These are phyloP conservation scores for Unio delphinus DNA, from an alignment of 2,888 invertebrate species.

Conservation along the genomic window DNA sequence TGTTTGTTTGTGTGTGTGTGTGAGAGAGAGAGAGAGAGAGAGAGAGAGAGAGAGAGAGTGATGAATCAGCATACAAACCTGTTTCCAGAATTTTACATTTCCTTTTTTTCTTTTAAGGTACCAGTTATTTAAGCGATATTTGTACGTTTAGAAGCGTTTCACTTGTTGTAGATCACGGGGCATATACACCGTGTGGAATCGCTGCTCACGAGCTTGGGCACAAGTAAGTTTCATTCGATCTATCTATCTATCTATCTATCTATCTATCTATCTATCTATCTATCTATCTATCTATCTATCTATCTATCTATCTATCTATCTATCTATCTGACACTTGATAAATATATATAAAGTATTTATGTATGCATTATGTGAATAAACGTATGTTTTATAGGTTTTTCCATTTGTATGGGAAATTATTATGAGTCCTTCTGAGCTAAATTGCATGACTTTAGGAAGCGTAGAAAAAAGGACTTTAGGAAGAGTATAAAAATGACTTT, in stretches of 20 bases:
- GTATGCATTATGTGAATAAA: too few species aligned
- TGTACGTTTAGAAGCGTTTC: slow-evolving; percentile 49
- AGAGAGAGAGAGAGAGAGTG: too few species aligned
- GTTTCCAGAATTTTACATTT: not conserved
- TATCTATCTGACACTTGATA: too few species aligned
- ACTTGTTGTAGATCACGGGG: slow-evolving; percentile 48
- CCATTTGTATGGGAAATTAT: too few species aligned
- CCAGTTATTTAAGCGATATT: slow-evolving; percentile 53
- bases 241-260: not conserved
- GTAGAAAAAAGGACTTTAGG: too few species aligned
- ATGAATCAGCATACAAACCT: not conserved
- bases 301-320: not conserved
- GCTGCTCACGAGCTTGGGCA: slow-evolving; percentile 50
- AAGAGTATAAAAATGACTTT: too few species aligned
- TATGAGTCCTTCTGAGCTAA: too few species aligned
- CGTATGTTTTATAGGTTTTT: too few species aligned
- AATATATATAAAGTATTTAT: too few species aligned
- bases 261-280: not conserved
- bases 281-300: not conserved
- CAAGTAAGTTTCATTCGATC: slow-evolving; percentile 34
- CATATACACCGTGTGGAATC: slow-evolving; percentile 47
- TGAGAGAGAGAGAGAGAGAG: too few species aligned
- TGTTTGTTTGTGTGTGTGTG: not conserved
- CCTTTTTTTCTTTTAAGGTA: slow-evolving; percentile 35
- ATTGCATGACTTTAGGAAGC: too few species aligned